These are phyloP conservation scores for Oophaga pumilio DNA, from an alignment of 2,113 vertebrate genomes.

Conservation along the genomic window DNA sequence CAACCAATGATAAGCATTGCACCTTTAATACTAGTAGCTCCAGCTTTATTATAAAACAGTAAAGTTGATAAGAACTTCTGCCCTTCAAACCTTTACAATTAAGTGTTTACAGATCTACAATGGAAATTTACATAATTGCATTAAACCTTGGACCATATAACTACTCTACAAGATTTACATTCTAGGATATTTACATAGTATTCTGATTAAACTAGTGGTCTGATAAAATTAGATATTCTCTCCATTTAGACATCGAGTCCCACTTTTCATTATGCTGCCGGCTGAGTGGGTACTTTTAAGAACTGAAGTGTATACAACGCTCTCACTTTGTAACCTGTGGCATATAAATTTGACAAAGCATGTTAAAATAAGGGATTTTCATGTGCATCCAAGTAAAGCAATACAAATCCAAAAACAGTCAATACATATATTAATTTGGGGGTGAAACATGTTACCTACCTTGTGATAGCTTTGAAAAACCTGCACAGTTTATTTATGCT, in stretches of 20 bases:
- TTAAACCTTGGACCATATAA: constrained; percentile 77
- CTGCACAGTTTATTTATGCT: background rate
- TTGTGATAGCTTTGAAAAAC: constrained; percentile 55
- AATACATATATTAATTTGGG: constrained; percentile 51
- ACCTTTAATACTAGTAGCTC: constrained; percentile 81
- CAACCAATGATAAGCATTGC: constrained; percentile 75
- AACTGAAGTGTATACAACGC: constrained; percentile 99
- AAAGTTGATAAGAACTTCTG: constrained; percentile 78
- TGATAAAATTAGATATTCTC: constrained; percentile 82
- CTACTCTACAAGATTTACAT: constrained; percentile 55
- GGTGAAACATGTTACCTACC: constrained; percentile 69
- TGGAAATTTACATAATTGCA: constrained; percentile 70
- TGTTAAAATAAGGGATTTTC: constrained; percentile 94
- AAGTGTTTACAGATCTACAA: constrained; percentile 47
- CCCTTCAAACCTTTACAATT: constrained; percentile 69
- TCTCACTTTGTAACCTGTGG: constrained; percentile 99
- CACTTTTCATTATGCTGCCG: constrained; percentile 98
- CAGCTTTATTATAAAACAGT: constrained; percentile 66
- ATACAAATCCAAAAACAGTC: constrained; percentile 77
- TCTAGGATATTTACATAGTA: constrained; percentile 69
- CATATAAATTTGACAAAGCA: constrained; percentile 99
- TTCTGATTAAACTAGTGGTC: constrained; percentile 58
- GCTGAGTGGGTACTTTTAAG: constrained; percentile 98
- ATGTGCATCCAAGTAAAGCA: constrained; percentile 76
- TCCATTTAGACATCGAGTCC: constrained; percentile 95